Evolutionary conservation across 2,888 invertebrate species (phyloP), one percentile per base, ranked within the genome.

Genomic region (Pemphredon lugubris): DNA sequence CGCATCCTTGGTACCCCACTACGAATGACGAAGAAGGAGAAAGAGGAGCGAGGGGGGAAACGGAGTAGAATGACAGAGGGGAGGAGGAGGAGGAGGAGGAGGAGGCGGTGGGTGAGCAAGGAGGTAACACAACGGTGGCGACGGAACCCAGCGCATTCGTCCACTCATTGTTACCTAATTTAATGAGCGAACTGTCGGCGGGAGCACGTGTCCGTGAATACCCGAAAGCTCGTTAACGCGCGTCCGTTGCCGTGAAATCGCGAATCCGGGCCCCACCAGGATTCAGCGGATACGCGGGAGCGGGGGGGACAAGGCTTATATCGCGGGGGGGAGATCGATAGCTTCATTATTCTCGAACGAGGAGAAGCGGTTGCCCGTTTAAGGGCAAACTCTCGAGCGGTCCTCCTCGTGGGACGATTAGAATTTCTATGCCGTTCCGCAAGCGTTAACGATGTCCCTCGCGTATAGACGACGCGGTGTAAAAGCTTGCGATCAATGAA

Each of bases 161-260:
- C 77, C 70, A 68, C 53, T 78, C 77, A 76, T 81, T 78, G 84
- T 87, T 86, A 83, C 84, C 83, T 81, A 86, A 86, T 84, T 85
- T 82, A 84, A 86, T 81, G 84, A 84, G 82, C 73, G 73, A 68
- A 64, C 60, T 65, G 70, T 48, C 47, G 45, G 21, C n/a, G n/a
- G 23, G 63, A 71, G 71, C 81, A 79, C 81, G 83, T 81, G 85
- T 74, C 77, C 58, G 69, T 54, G 82, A 79, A 80, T 82, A 77
- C 68, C 53, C 61, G 39, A 75, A 77, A 65, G 69, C 82, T 84
- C 83, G 75, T 81, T 83, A 82, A n/a, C n/a, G 75, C 73, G 75
- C 64, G 75, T 77, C 60, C 83, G 73, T 72, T 68, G 66, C 70
- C 77, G 81, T 77, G 70, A 82, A 83, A 79, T 80, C 69, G 79